Evolutionary conservation across 53 echinoderm and acorn worm species (phyloP), one percentile per base, ranked within the genome.

Genomic region (Holothuria leucospilota): DNA sequence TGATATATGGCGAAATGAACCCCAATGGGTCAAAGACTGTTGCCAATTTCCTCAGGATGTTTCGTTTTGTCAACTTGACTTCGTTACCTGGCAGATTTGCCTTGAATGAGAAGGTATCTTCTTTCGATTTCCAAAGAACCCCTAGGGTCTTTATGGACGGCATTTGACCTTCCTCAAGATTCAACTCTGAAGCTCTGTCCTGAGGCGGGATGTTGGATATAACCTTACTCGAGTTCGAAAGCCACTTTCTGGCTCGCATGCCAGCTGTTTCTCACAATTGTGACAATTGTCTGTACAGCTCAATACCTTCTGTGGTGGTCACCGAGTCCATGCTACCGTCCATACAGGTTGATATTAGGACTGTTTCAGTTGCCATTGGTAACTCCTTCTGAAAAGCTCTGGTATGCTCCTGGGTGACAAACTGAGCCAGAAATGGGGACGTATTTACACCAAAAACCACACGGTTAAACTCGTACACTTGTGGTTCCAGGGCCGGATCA

Each of bases 381-480:
- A 75, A 51, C 8, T 42, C 49, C 12, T 0, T 20, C 24, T 75
- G 10, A 40, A 39, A 21, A 2, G 51, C 8, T 16, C 16, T 75
- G 5, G 41, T 49, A 75, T 75, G 82, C 27, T 59, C 60, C 0
- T 75, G 18, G 5, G 20, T 20, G 0, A 81, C 61, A 27, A 61
- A 59, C 20, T 59, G n/a, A n/a, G n/a, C n/a, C n/a, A n/a, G n/a
- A n/a, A n/a, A n/a, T n/a, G n/a, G n/a, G n/a, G n/a, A n/a, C 20
- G 82, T 20, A 29, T 81, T 59, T 25, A 81, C 82, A 12, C 82
- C 3, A 81, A 81, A 81, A 28, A 81, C 61, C 59, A 49, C 53
- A 6, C 82, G 62, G 51, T 81, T 81, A 30, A 81, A 81, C 39
- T 81, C 61, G 26, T 81, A 81, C 20, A 11, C 62, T 28, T 81